Evolutionary conservation across 2,113 vertebrate species (phyloP).

Genomic region (Pica pica): DNA sequence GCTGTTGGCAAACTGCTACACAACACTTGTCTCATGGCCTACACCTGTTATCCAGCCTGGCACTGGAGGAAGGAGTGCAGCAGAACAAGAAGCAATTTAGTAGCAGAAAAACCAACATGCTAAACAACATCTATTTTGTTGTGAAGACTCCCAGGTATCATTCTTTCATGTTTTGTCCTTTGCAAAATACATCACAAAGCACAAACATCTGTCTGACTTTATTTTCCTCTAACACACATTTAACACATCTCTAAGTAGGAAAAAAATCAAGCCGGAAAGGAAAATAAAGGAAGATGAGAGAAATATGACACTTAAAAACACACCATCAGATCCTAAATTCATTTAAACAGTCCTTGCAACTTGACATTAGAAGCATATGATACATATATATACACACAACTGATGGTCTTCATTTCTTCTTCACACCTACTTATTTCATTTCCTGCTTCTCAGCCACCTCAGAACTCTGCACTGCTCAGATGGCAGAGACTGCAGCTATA

Average conservation of each 20-base stretch:
- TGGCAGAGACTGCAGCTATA: neutral
- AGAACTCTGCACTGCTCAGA: neutral
- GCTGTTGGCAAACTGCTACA: neutral
- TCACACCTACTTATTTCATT: neutral
- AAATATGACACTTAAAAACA: neutral
- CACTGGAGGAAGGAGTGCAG: neutral
- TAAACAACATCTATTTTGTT: neutral
- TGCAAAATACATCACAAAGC: neutral
- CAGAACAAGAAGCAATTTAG: neutral
- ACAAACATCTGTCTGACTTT: neutral
- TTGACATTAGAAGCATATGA: neutral
- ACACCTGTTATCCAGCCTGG: neutral
- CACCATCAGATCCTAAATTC: neutral
- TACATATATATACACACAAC: neutral
- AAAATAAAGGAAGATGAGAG: neutral
- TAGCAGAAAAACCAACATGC: neutral
- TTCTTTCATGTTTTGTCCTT: neutral
- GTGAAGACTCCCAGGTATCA: neutral
- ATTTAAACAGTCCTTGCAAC: neutral
- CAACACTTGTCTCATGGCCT: neutral
- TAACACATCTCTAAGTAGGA: neutral
- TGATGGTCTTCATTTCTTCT: neutral
- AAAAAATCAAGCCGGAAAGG: neutral
- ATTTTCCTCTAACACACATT: neutral
- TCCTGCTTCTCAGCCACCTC: neutral